A percentile compares a stretch with the other conserved stretches of the same genome.
phyloP scores from a whole-genome alignment of 2,888 invertebrate genomes.

The Dimorphilus gyrociliatus region DNA sequence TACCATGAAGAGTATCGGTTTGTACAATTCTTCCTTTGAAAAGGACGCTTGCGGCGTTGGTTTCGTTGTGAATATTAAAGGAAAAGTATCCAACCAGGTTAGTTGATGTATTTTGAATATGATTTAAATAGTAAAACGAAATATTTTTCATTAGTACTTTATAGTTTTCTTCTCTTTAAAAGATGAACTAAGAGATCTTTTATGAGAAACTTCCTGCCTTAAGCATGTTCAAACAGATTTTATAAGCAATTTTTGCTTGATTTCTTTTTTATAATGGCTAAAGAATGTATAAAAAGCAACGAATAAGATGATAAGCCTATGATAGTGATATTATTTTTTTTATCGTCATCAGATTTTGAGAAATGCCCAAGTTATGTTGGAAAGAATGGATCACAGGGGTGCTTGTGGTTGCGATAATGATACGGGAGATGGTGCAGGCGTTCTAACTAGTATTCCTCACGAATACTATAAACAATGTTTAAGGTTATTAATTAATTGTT shows the following conservation, averaged over 20 bases:
- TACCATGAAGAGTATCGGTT: too few relatives aligned
- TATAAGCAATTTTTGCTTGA: too few relatives aligned
- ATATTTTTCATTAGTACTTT: not conserved
- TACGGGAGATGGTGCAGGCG: conserved; percentile 96
- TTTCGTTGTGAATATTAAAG: conserved; percentile 95
- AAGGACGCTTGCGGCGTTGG: conserved; percentile 97
- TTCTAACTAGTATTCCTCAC: conserved; percentile 89
- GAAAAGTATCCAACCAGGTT: conserved; percentile 67
- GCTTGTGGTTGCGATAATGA: conserved; percentile 98
- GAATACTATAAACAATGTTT: conserved; percentile 59
- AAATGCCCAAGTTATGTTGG: conserved; percentile 87
- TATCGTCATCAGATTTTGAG: conserved; percentile 57
- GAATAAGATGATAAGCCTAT: too few relatives aligned
- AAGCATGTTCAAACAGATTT: too few relatives aligned
- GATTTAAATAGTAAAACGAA: not conserved
- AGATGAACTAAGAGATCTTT: conserved; percentile 2
- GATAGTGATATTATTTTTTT: too few relatives aligned
- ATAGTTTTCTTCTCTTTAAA: conserved; percentile 4
- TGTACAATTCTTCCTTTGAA: conserved; percentile 89
- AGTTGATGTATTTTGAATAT: conserved; percentile 4
- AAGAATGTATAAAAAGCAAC: too few relatives aligned
- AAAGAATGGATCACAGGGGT: conserved; percentile 97
- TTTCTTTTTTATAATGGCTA: too few relatives aligned
- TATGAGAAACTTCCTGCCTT: conserved; percentile 1
- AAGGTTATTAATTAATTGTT: conserved; percentile 16